Conservation (phyloP, 2,797 vertebrate genomes). For the Peromyscus attwateri region DNA sequence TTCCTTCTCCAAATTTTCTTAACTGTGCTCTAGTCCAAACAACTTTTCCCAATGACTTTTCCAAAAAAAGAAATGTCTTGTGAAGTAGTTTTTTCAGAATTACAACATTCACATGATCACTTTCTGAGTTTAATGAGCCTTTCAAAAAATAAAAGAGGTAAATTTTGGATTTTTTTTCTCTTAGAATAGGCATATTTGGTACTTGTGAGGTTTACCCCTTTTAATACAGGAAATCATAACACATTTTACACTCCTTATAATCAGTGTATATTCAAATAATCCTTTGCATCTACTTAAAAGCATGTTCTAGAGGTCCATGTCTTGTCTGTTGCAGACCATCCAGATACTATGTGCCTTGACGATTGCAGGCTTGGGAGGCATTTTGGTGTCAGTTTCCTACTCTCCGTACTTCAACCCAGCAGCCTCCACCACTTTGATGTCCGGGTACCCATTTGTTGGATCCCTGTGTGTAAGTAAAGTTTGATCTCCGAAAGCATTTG, state of each 20-base stretch:
- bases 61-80: background rate
- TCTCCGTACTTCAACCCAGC: conserved; percentile 9
- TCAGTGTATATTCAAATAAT: background rate
- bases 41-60: background rate
- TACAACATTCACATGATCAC: background rate
- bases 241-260: background rate
- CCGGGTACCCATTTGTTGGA: conserved; percentile 65
- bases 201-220: background rate
- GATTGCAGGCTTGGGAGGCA: conserved; percentile 56
- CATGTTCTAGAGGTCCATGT: background rate
- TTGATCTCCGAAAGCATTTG: background rate
- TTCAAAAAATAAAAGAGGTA: background rate
- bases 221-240: background rate
- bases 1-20: background rate
- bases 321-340: conserved; percentile 62
- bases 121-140: conserved; percentile 15
- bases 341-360: conserved; percentile 72
- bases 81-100: conserved; percentile 22
- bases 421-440: background rate
- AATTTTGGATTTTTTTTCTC: background rate
- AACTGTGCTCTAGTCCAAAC: background rate
- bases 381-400: conserved; percentile 34
- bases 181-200: background rate
- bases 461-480: conserved; percentile 69
- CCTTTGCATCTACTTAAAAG: background rate